These are phyloP conservation scores for Nyleta sp. DNA, from an alignment of 2,888 invertebrate genomes.

Conservation along the genomic window DNA sequence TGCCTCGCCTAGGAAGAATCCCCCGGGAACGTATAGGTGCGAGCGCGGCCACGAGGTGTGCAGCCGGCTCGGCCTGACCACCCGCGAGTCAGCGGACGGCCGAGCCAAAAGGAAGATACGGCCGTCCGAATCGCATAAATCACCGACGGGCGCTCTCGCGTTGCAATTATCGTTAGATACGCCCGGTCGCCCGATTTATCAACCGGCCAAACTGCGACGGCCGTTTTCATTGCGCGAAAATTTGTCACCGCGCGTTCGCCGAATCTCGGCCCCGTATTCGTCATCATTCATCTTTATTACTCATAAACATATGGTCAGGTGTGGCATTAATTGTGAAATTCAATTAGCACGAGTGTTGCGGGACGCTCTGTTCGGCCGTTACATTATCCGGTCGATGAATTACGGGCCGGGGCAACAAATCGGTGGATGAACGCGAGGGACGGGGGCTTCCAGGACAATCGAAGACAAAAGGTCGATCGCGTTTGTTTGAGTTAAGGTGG, in stretches of 20 bases:
- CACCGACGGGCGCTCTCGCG: constrained; percentile 66
- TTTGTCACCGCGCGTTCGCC: constrained; percentile 63
- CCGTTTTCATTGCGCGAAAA: constrained; percentile 61
- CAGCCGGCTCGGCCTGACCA: constrained; percentile 66
- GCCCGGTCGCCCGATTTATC: constrained; percentile 68
- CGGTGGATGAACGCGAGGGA: too few relatives aligned
- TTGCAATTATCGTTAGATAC: constrained; percentile 72
- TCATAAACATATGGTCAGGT: constrained; percentile 44
- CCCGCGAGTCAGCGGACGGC: constrained; percentile 65
- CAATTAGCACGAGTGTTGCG: constrained; percentile 54
- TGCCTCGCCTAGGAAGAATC: constrained; percentile 71
- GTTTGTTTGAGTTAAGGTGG: too few relatives aligned
- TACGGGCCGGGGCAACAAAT: too few relatives aligned
- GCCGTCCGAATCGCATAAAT: constrained; percentile 69
- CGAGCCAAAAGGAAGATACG: constrained; percentile 55
- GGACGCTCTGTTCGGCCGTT: constrained; percentile 18
- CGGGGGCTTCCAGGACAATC: too few relatives aligned
- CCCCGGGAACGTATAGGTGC: constrained; percentile 72
- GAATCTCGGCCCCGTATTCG: constrained; percentile 22
- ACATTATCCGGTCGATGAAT: constrained; percentile 15
- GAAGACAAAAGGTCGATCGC: too few relatives aligned
- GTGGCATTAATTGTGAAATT: constrained; percentile 54
- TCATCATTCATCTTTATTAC: constrained; percentile 61
- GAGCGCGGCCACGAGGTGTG: constrained; percentile 61
- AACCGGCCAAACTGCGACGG: constrained; percentile 61